A percentile compares a stretch with the other conserved stretches of the same genome.
These are phyloP conservation scores for Electrona antarctica DNA, from an alignment of 2,113 vertebrate species.

Conservation along the genomic window DNA sequence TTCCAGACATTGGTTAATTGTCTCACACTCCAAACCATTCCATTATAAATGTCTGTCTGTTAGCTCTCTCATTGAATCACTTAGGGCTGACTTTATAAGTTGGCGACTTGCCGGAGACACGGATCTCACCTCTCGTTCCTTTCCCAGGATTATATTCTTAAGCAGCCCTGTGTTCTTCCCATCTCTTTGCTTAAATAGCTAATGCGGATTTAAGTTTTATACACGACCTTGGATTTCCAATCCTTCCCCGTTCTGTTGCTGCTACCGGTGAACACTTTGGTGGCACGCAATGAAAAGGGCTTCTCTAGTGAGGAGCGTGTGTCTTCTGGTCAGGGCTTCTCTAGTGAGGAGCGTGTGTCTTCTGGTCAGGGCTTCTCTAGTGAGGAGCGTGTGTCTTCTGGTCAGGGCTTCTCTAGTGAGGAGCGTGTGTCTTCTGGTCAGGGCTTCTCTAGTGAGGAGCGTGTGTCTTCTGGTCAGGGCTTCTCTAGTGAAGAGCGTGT, in stretches of 20 bases:
- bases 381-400: too few relatives aligned
- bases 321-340: too few relatives aligned
- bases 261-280: background rate
- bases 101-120: conserved; percentile 32
- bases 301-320: too few relatives aligned
- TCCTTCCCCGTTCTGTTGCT: conserved; percentile 13
- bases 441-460: too few relatives aligned
- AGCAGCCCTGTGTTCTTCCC: conserved; percentile 34
- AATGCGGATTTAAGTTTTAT: conserved; percentile 43
- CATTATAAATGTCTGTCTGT: conserved; percentile 53
- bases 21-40: conserved; percentile 57
- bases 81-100: conserved; percentile 59
- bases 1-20: conserved; percentile 72
- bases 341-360: too few relatives aligned
- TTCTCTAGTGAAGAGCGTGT: too few relatives aligned
- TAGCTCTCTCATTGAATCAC: conserved; percentile 44
- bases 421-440: too few relatives aligned
- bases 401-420: too few relatives aligned
- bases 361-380: too few relatives aligned
- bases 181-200: conserved; percentile 32
- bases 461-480: too few relatives aligned
- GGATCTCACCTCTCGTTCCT: conserved; percentile 12
- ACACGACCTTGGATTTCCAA: conserved; percentile 25
- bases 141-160: conserved; percentile 23
- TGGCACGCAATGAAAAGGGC: too few relatives aligned